These are phyloP conservation scores for Lithophane semibrunnea DNA, from an alignment of 2,888 invertebrate genomes.

Conservation along the genomic window DNA sequence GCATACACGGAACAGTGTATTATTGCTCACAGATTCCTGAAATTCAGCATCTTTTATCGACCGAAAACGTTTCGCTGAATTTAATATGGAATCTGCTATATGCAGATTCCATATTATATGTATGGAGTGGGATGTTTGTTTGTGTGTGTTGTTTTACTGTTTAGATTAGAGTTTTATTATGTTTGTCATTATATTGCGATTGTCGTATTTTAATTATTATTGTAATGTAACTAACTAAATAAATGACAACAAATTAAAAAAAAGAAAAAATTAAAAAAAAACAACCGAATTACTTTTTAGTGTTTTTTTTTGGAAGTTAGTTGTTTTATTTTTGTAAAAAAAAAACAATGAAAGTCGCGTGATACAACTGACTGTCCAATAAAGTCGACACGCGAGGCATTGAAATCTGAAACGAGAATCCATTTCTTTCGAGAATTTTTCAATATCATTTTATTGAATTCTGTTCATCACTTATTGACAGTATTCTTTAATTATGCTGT, in stretches of 20 bases:
- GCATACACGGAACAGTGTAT: slow-evolving; percentile 10
- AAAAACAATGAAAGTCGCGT: not conserved
- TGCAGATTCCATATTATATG: too few species aligned
- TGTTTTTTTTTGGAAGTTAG: too few species aligned
- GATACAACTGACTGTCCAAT: slow-evolving; percentile 26
- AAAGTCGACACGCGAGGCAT: slow-evolving; percentile 35
- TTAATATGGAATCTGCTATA: slow-evolving; percentile 51
- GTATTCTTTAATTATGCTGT: not conserved
- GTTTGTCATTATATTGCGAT: not conserved
- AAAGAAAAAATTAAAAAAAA: too few species aligned
- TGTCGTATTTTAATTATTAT: not conserved
- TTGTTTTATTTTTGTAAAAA: not conserved
- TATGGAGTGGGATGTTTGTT: not conserved
- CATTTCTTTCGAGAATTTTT: slow-evolving; percentile 45
- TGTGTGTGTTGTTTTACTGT: not conserved
- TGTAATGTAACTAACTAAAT: not conserved
- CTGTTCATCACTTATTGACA: not conserved
- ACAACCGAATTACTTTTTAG: too few species aligned
- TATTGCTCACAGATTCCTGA: slow-evolving; percentile 52
- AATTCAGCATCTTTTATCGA: slow-evolving; percentile 62
- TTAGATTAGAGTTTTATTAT: not conserved
- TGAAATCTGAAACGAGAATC: slow-evolving; percentile 31
- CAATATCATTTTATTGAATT: slow-evolving; percentile 52
- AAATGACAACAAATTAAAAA: too few species aligned
- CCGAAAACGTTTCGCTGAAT: slow-evolving; percentile 51